Evolutionary conservation across 2,797 vertebrate species (phyloP).

Genomic region (Erithacus rubecula): DNA sequence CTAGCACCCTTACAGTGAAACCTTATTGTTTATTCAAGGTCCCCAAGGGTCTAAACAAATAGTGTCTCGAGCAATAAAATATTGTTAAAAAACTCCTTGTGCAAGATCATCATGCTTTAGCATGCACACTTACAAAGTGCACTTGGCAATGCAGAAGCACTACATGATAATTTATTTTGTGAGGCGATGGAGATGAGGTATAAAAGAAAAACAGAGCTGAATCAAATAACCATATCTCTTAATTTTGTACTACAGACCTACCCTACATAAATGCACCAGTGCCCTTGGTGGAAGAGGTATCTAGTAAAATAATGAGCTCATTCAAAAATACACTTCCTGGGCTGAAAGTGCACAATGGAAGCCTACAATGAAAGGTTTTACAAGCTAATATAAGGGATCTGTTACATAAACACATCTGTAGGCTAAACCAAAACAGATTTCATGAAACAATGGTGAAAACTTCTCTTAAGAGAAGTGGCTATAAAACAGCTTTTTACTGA

Average conservation of each 20-base stretch:
- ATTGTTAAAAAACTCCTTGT: constrained; percentile 55
- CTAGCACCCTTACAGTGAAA: constrained; percentile 73
- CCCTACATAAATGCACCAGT: not conserved
- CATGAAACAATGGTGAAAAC: not conserved
- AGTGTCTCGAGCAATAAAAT: constrained; percentile 66
- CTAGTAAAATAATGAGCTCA: not conserved
- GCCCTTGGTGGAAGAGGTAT: not conserved
- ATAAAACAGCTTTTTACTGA: not conserved
- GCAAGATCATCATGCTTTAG: not conserved
- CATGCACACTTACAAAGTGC: not conserved
- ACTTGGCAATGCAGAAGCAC: not conserved
- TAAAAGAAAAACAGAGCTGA: not conserved
- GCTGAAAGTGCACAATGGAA: not conserved
- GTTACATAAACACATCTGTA: constrained; percentile 41
- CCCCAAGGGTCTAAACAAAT: constrained; percentile 71
- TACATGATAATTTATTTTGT: not conserved
- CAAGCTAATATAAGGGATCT: constrained; percentile 12
- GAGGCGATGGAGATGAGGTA: not conserved
- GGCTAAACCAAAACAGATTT: constrained; percentile 47
- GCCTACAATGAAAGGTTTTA: constrained; percentile 24
- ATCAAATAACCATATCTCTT: not conserved
- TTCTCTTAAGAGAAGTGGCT: not conserved
- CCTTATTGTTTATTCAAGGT: constrained; percentile 73
- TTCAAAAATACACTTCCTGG: not conserved
- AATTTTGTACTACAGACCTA: not conserved